Percentiles rank a stretch among this genome's conserved stretches.
Evolutionary conservation across 2,113 vertebrate genomes (phyloP).

Genomic region (Phodopus roborovskii): DNA sequence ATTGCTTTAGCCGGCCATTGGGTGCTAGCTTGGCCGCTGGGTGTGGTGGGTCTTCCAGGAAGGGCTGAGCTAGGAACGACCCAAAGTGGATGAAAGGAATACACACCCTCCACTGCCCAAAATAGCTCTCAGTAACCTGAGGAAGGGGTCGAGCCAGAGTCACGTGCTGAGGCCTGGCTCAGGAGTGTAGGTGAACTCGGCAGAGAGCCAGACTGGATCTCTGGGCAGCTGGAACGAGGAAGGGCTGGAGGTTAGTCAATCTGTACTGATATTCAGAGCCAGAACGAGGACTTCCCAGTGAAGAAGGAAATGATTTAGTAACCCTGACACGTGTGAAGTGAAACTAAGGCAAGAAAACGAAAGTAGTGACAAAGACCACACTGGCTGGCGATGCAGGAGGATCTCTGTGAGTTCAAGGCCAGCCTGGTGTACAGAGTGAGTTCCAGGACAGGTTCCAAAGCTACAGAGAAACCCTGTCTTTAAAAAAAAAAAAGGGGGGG

Average conservation of each 20-base stretch:
- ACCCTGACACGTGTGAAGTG: constrained; percentile 15
- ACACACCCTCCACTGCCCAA: constrained; percentile 31
- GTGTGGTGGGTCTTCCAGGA: constrained; percentile 49
- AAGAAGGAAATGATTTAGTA: constrained; percentile 23
- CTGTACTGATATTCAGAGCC: constrained; percentile 59
- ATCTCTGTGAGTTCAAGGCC: too few species aligned
- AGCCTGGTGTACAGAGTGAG: too few species aligned
- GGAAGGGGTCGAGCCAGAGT: constrained; percentile 69
- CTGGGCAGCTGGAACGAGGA: constrained; percentile 46
- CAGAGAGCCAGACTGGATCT: constrained; percentile 24
- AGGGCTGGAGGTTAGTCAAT: constrained; percentile 52
- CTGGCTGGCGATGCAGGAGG: too few species aligned
- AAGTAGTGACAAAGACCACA: neutral
- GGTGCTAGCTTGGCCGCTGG: neutral
- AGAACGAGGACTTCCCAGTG: constrained; percentile 63
- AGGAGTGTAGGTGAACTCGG: constrained; percentile 49
- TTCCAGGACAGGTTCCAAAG: too few species aligned
- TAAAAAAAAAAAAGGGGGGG: too few species aligned
- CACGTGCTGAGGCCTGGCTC: constrained; percentile 53
- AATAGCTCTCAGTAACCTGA: constrained; percentile 81
- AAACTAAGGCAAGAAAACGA: accelerated
- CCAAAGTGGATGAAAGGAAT: constrained; percentile 46
- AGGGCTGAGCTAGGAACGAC: constrained; percentile 60
- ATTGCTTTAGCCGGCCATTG: neutral
- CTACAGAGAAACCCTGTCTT: too few species aligned